A percentile compares a stretch with the other conserved stretches of the same genome.
Evolutionary conservation across 2,797 vertebrate species (phyloP).

Genomic region (Arremon brunneinucha): DNA sequence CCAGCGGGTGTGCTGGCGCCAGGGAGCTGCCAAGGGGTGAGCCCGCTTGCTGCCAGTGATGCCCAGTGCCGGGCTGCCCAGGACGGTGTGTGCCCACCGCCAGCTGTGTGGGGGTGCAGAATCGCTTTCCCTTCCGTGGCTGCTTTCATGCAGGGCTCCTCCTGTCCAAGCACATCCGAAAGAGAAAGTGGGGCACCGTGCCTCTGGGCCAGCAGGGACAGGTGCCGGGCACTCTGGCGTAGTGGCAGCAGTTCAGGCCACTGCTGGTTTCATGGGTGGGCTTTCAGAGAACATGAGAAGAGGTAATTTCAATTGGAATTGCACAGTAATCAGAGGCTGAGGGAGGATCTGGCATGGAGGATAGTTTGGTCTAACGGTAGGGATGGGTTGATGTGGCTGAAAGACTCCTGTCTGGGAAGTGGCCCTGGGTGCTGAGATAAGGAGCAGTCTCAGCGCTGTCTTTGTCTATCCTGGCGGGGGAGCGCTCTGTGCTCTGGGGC

Average conservation of each 20-base stretch:
- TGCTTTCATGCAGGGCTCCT: neutral
- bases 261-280: neutral
- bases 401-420: neutral
- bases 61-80: neutral
- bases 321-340: neutral
- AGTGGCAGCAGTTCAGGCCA: too few relatives aligned
- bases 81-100: neutral
- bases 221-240: neutral
- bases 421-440: neutral
- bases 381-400: neutral
- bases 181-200: fast-evolving
- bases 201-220: neutral
- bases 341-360: neutral
- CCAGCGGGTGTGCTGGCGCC: neutral
- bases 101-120: neutral
- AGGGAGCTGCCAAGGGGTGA: too few relatives aligned
- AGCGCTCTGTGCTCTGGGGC: neutral
- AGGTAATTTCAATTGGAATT: neutral
- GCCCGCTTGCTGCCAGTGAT: fast-evolving
- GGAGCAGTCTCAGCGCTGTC: neutral
- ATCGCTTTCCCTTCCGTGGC: neutral
- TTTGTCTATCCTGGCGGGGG: neutral
- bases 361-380: neutral
- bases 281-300: neutral
- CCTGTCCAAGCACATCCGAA: neutral